These are phyloP conservation scores for Hydrolagus affinis DNA, from an alignment of 2,113 vertebrate genomes.

Conservation along the genomic window DNA sequence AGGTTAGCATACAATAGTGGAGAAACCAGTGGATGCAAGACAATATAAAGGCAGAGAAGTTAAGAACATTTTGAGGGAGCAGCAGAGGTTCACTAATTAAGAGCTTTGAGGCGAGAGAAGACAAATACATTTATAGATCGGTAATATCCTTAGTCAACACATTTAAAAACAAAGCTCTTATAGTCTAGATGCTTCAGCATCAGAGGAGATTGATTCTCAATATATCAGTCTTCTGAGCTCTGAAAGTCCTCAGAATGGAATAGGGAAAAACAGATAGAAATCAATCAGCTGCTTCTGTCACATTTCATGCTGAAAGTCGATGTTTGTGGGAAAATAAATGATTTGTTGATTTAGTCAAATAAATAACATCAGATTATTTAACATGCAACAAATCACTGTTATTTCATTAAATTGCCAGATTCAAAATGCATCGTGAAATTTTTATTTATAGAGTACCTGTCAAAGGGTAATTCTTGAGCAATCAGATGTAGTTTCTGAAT, in stretches of 20 bases:
- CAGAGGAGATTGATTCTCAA: neutral
- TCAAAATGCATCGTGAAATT: neutral
- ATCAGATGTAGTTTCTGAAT: slow-evolving; percentile 98
- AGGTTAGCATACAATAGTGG: too few species aligned
- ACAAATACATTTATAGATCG: neutral
- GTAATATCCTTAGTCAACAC: neutral
- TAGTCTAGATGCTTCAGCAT: neutral
- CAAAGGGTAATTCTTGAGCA: slow-evolving; percentile 95
- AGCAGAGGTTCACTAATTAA: neutral
- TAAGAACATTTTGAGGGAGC: too few species aligned
- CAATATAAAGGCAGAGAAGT: too few species aligned
- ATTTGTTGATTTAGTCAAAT: neutral
- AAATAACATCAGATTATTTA: neutral
- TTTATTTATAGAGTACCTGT: slow-evolving; percentile 61
- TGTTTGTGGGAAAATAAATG: neutral
- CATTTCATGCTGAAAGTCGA: neutral
- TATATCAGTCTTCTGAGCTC: neutral
- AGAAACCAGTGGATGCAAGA: too few species aligned
- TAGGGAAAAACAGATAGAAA: neutral
- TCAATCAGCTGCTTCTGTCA: too few species aligned
- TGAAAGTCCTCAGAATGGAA: neutral
- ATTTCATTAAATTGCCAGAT: neutral
- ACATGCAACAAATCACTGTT: neutral
- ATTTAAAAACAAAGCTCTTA: neutral
- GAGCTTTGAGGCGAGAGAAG: neutral